A percentile compares a stretch with the other conserved stretches of the same genome.
Conservation (phyloP, 2,888 invertebrate genomes). For the Cryptophagus acutangulus region DNA sequence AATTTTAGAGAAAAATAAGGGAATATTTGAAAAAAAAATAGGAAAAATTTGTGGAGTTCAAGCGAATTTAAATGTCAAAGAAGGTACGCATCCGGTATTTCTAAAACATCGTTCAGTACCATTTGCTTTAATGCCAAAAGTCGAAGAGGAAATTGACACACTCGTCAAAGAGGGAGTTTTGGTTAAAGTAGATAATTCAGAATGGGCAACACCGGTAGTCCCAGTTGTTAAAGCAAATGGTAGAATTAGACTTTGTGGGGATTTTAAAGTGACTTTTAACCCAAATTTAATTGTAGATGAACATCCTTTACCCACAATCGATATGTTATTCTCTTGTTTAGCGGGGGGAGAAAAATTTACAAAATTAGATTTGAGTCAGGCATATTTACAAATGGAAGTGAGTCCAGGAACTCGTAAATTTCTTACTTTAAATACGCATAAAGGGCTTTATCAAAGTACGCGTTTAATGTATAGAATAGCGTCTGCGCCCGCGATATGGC, state of each 20-base stretch:
- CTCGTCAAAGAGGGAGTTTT: conserved; percentile 19
- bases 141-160: conserved; percentile 14
- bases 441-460: conserved; percentile 35
- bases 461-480: conserved; percentile 37
- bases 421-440: conserved; percentile 38
- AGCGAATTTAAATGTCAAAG: conserved; percentile 5
- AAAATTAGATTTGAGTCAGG: conserved; percentile 35
- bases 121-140: conserved; percentile 8
- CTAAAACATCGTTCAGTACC: conserved; percentile 16
- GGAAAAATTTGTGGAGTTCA: conserved; percentile 12
- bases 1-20: conserved; percentile 7
- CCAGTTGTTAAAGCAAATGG: conserved; percentile 17
- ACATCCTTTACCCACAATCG: conserved; percentile 17
- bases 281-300: conserved; percentile 10
- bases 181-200: conserved; percentile 17
- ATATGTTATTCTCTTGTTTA: conserved; percentile 21
- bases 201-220: conserved; percentile 21
- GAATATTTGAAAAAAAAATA: conserved; percentile 9
- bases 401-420: conserved; percentile 32
- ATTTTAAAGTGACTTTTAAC: conserved; percentile 15
- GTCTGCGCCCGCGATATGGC: conserved; percentile 22
- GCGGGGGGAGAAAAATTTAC: conserved; percentile 27
- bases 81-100: conserved; percentile 13
- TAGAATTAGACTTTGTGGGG: no score
- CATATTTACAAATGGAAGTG: conserved; percentile 40